A percentile compares a stretch with the other conserved stretches of the same genome.
Evolutionary conservation across 2,113 vertebrate genomes (phyloP).

Genomic region (Silurus glanis): DNA sequence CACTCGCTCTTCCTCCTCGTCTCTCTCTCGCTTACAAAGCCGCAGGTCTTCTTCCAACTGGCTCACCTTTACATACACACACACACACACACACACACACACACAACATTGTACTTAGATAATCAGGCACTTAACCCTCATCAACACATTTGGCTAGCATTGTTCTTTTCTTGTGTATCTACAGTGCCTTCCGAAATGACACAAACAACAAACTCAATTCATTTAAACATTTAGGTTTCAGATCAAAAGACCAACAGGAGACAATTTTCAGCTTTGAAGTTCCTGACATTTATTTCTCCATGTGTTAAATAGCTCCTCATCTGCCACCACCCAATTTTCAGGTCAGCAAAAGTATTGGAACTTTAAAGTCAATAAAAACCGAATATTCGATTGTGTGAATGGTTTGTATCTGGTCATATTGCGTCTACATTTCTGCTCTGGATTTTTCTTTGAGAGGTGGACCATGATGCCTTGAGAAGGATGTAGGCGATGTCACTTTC

Average conservation of each 20-base stretch:
- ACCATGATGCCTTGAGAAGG: too few relatives aligned
- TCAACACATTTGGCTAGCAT: background rate
- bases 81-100: slow-evolving; percentile 39
- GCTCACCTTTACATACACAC: slow-evolving; percentile 69
- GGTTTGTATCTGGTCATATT: too few relatives aligned
- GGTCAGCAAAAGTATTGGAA: background rate
- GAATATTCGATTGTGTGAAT: background rate
- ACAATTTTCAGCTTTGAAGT: background rate
- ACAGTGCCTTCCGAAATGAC: background rate
- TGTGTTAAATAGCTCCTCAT: background rate
- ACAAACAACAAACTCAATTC: background rate
- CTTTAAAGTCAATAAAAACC: background rate
- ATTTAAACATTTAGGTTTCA: background rate
- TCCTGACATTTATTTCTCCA: background rate
- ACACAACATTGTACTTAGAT: background rate
- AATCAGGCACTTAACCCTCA: background rate
- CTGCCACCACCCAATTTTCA: background rate
- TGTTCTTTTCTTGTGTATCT: background rate
- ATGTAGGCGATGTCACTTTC: too few relatives aligned
- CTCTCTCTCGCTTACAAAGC: slow-evolving; percentile 79
- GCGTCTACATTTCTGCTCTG: too few relatives aligned
- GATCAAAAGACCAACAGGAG: background rate
- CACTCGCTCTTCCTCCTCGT: slow-evolving; percentile 78
- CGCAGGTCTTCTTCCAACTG: slow-evolving; percentile 80
- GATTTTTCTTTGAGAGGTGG: too few relatives aligned